Conservation (phyloP, 2,888 invertebrate genomes). For the Synanthedon myopaeformis region DNA sequence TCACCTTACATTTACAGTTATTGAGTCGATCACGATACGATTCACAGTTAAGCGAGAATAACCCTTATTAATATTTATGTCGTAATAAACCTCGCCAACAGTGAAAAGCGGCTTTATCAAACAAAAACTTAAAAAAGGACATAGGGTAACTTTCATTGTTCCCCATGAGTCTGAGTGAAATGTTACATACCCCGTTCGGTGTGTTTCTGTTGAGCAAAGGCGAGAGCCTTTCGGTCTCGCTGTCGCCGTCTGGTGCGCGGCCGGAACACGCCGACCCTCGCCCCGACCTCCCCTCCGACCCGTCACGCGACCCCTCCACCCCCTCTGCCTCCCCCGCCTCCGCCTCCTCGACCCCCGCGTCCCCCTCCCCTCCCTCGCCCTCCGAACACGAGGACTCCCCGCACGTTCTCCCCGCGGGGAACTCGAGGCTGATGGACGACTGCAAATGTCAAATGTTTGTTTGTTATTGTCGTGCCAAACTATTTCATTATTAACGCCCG, state of each 20-base stretch:
- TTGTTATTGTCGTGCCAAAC: neutral
- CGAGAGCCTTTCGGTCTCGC: conserved; percentile 85
- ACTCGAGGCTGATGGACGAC: conserved; percentile 44
- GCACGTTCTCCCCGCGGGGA: conserved; percentile 11
- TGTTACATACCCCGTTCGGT: conserved; percentile 29
- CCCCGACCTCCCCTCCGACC: neutral
- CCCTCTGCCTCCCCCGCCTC: conserved; percentile 6
- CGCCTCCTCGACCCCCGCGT: neutral
- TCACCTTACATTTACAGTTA: no score
- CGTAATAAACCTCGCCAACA: no score
- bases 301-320: conserved; percentile 2
- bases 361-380: conserved; percentile 7
- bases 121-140: no score
- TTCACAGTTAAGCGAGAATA: no score
- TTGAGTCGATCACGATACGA: no score
- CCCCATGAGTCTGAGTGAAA: neutral
- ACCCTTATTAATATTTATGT: no score
- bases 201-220: conserved; percentile 73
- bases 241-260: conserved; percentile 66
- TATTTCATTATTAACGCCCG: neutral
- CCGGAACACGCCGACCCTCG: neutral
- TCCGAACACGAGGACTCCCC: neutral
- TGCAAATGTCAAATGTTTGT: conserved; percentile 9
- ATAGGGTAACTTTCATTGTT: no score
- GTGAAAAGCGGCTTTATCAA: no score